Conservation (phyloP, 1,140 invertebrate species). For the Portunus trituberculatus region DNA sequence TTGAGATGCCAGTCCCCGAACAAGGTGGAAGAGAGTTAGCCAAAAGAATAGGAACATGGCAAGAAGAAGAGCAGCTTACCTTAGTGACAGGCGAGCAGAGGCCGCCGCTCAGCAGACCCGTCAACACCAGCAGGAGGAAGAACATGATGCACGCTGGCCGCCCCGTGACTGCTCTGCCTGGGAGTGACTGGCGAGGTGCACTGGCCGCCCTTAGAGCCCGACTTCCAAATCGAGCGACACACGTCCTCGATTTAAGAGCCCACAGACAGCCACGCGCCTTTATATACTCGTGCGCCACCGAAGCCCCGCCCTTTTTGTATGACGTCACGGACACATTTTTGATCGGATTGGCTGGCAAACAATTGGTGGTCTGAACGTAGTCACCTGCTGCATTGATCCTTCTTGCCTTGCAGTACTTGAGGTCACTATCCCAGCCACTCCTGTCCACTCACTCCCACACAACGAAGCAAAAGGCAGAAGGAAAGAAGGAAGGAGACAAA, state of each 20-base stretch:
- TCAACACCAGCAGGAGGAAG: neutral
- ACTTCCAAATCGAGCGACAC: slow-evolving; percentile 20
- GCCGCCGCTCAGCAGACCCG: neutral
- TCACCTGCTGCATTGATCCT: neutral
- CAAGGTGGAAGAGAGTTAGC: too few species aligned
- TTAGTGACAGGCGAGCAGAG: neutral
- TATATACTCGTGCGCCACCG: neutral
- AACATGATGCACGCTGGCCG: neutral
- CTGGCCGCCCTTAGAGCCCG: neutral
- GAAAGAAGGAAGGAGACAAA: neutral
- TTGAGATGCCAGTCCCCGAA: too few species aligned
- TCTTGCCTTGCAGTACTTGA: neutral
- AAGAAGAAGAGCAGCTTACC: neutral
- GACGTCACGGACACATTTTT: neutral
- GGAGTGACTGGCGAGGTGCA: neutral
- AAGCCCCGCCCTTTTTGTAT: neutral
- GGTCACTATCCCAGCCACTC: neutral
- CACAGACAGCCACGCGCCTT: neutral
- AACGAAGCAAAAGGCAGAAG: too few species aligned
- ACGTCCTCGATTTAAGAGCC: neutral
- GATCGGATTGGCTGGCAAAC: neutral
- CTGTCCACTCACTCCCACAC: neutral
- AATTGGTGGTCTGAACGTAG: neutral
- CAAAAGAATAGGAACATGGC: too few species aligned
- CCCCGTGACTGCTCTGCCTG: neutral